Percentiles rank a stretch among this genome's conserved stretches.
These are phyloP conservation scores for Phylloscopus whistleri DNA, from an alignment of 2,113 vertebrate species.

Conservation along the genomic window DNA sequence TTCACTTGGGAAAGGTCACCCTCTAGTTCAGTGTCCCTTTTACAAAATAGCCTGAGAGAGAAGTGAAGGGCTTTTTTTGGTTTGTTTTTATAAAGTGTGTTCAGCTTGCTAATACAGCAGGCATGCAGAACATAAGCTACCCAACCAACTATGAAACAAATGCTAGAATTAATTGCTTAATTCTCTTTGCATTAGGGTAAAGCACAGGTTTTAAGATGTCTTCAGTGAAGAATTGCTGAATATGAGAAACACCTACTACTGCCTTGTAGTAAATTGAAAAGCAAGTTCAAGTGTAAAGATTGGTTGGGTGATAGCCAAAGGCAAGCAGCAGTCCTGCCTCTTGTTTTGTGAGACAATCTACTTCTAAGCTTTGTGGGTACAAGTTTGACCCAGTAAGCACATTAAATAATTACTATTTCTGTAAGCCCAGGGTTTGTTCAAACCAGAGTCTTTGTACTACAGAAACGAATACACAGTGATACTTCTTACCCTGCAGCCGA, in stretches of 20 bases:
- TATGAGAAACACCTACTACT: not conserved
- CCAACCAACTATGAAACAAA: conserved; percentile 17
- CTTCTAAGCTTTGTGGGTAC: not conserved
- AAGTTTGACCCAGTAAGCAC: not conserved
- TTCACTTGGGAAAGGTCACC: not conserved
- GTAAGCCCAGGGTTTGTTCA: not conserved
- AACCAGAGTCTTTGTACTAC: not conserved
- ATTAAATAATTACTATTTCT: not conserved
- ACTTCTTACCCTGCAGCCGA: not conserved
- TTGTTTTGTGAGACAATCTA: not conserved
- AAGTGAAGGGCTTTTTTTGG: not conserved
- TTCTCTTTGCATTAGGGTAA: conserved; percentile 40
- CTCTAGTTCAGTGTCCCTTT: not conserved
- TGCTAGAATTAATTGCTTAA: conserved; percentile 47
- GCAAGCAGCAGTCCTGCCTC: not conserved
- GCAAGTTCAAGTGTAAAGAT: conserved; percentile 28
- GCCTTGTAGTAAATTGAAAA: conserved; percentile 25
- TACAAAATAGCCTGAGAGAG: not conserved
- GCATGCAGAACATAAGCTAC: not conserved
- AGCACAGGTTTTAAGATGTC: not conserved
- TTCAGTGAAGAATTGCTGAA: conserved; percentile 36
- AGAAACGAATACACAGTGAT: not conserved
- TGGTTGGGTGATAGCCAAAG: not conserved
- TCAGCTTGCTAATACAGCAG: not conserved
- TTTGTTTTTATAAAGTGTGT: not conserved